Conservation (phyloP, 2,797 vertebrate species). For the Eremophila alpestris region DNA sequence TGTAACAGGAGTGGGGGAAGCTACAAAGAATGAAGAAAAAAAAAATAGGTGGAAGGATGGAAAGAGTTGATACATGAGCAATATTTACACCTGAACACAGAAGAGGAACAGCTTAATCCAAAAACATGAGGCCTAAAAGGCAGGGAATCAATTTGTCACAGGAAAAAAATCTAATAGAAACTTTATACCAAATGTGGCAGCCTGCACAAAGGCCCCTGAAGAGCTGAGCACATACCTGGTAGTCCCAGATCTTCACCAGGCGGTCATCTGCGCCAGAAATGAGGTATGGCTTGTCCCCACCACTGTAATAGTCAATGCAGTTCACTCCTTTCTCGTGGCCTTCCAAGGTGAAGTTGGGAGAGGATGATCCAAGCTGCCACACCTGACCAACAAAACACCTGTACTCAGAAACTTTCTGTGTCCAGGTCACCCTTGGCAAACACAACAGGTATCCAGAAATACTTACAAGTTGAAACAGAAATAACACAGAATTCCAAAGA, state of each 20-base stretch:
- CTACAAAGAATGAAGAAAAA: background rate
- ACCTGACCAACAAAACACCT: slow-evolving; percentile 77
- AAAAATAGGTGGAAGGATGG: background rate
- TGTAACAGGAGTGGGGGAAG: background rate
- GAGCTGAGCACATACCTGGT: slow-evolving; percentile 82
- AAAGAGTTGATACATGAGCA: background rate
- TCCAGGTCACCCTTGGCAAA: background rate
- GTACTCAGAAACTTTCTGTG: background rate
- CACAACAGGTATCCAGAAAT: background rate
- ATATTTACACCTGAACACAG: background rate
- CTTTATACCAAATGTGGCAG: background rate
- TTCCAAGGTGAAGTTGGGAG: slow-evolving; percentile 97
- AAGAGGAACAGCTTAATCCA: background rate
- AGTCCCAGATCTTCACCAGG: slow-evolving; percentile 98
- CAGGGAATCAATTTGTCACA: background rate
- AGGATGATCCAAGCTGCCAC: slow-evolving; percentile 96
- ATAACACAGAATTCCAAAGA: background rate
- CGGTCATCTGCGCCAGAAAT: slow-evolving; percentile 97
- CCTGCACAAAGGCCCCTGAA: background rate
- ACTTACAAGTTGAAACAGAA: background rate
- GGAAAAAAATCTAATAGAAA: background rate
- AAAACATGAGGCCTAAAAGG: background rate
- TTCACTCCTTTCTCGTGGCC: slow-evolving; percentile 98
- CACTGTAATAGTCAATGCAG: slow-evolving; percentile 98
- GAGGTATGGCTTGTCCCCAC: slow-evolving; percentile 97